Evolutionary conservation across 1,140 invertebrate genomes (phyloP), one percentile per base, ranked within the genome.

Genomic region (Papilio machaon): DNA sequence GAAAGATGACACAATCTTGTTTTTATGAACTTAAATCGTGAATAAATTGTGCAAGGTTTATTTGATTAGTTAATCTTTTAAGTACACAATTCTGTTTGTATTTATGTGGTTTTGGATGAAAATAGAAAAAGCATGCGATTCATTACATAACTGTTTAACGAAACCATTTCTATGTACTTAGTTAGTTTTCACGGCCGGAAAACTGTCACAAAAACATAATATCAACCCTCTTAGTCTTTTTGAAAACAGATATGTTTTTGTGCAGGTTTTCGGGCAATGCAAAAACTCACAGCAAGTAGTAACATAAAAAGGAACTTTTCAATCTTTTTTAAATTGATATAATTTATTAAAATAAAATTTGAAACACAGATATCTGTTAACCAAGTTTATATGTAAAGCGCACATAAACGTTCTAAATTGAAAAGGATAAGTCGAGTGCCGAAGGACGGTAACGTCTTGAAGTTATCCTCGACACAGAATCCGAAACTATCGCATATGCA

Each of bases 1-100:
- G 77, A 73, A 80, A 77, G 85, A 86, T 86, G 85, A 84, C 85
- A 85, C 85, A 86, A 88, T 81, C 76, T 77, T 35, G 64, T 38
- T 70, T 70, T 70, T 70, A 70, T 70, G 64, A 70, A 70, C 64
- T 35, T 70, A 70, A 70, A 70, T 17, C 64, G 60, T 64, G 60
- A 64, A 35, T 35, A 70, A 3, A 70, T 38, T 38, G 38, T 70
- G 30, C 64, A 70, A 38, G 64, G 64, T 70, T 70, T 70, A 70
- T 70, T 70, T 70, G 4, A 38, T 19, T 58, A 19, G 54, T 19
- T 19, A 58, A 58, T 58, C 54, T 58, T 58, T 58, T 19, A 52
- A 52, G 2, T 58, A 19, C 17, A 64, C 60, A 64, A 19, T 23
- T 64, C 60, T n/a, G 0, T 30, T 64, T 0, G 60, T 64, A 19